Conservation (phyloP, 1,140 invertebrate genomes). For the Helicoverpa armigera region DNA sequence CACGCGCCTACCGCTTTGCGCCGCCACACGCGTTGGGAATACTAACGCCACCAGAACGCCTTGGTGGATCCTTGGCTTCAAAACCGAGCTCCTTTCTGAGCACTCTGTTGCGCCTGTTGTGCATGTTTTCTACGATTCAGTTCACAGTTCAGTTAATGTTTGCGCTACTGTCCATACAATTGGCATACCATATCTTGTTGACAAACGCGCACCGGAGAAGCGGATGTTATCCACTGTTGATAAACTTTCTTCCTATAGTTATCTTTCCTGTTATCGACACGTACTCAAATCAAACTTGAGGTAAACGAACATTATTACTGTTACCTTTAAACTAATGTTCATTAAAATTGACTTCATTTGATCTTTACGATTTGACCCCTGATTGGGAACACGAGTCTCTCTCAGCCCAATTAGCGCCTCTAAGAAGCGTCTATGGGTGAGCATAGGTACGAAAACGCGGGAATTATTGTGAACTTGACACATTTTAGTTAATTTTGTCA, state of each 20-base stretch:
- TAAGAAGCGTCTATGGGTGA: background rate
- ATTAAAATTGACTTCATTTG: constrained; percentile 54
- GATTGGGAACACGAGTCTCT: constrained; percentile 52
- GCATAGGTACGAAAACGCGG: constrained; percentile 5
- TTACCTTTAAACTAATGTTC: constrained; percentile 6
- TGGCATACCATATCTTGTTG: constrained; percentile 26
- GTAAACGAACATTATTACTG: background rate
- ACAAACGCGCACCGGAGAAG: constrained; percentile 20
- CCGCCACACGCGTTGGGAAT: constrained; percentile 79
- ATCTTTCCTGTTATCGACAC: constrained; percentile 5
- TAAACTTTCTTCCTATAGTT: constrained; percentile 38
- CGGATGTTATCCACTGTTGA: constrained; percentile 51
- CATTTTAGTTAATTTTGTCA: constrained; percentile 2
- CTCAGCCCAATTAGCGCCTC: constrained; percentile 39
- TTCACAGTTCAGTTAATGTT: constrained; percentile 54
- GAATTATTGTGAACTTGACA: constrained; percentile 33
- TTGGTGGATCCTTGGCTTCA: constrained; percentile 86
- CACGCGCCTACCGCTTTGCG: constrained; percentile 77
- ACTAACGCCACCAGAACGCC: constrained; percentile 82
- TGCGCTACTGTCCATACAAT: constrained; percentile 32
- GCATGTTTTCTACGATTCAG: constrained; percentile 68
- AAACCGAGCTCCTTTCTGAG: constrained; percentile 85
- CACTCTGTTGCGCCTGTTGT: constrained; percentile 77
- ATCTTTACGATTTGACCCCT: constrained; percentile 58
- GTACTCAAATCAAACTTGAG: background rate